These are phyloP conservation scores for Slavum lentiscoides DNA, from an alignment of 2,888 invertebrate species.

Conservation along the genomic window DNA sequence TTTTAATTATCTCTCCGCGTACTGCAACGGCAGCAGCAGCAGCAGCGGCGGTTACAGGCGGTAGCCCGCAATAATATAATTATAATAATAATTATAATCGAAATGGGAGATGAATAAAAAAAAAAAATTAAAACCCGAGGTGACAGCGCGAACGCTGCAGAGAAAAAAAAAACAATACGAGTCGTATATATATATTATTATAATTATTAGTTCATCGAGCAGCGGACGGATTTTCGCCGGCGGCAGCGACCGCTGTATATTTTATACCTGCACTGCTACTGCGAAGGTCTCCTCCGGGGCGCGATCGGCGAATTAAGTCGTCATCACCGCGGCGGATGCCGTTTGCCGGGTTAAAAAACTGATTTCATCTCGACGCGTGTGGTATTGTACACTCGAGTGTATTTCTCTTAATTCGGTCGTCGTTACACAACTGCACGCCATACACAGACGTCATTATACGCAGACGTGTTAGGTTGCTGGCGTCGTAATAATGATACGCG, in stretches of 20 bases:
- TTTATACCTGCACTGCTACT: too few relatives aligned
- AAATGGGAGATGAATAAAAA: not conserved
- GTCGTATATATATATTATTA: too few relatives aligned
- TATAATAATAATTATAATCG: constrained; percentile 24
- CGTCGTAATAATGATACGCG: constrained; percentile 26
- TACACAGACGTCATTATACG: too few relatives aligned
- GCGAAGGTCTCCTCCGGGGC: not conserved
- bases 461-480: constrained; percentile 10
- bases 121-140: not conserved
- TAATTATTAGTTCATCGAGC: constrained; percentile 30
- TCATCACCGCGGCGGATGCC: not conserved
- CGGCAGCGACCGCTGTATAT: too few relatives aligned
- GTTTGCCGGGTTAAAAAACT: constrained; percentile 51
- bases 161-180: constrained; percentile 33
- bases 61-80: constrained; percentile 32
- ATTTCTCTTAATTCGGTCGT: constrained; percentile 31
- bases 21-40: not conserved
- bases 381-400: not conserved
- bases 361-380: constrained; percentile 50
- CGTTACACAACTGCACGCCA: too few relatives aligned
- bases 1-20: constrained; percentile 32
- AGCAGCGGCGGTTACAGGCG: not conserved
- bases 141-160: constrained; percentile 13
- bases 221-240: not conserved
- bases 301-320: constrained; percentile 42